Conservation (phyloP, 2,797 vertebrate genomes). For the Pseudochaenichthys georgianus region DNA sequence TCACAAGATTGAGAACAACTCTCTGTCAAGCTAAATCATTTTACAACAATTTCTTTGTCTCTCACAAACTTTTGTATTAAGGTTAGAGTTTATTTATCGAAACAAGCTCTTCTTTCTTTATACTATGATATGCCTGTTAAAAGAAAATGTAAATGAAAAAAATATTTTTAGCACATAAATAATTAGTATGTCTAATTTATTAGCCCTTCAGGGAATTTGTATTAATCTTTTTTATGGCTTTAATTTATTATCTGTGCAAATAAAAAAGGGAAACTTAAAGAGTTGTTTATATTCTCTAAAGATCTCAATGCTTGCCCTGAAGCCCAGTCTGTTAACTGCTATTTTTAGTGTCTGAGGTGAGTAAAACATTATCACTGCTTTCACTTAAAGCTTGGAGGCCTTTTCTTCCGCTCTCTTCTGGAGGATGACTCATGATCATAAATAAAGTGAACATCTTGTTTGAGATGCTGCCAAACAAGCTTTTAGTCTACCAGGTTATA, state of each 20-base stretch:
- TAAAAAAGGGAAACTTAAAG: background rate
- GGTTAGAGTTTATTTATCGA: background rate
- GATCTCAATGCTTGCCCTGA: no score
- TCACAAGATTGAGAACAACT: background rate
- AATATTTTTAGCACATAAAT: background rate
- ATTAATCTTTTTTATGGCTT: background rate
- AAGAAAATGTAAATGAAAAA: no score
- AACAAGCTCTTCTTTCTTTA: background rate
- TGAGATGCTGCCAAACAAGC: constrained; percentile 51
- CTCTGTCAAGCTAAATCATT: no score
- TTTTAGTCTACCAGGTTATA: constrained; percentile 30
- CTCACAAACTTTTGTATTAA: background rate
- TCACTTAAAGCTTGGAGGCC: no score
- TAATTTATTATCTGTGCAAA: background rate
- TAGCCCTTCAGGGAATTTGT: background rate
- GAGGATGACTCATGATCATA: constrained; percentile 35
- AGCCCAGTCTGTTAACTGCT: no score
- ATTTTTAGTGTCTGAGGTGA: no score
- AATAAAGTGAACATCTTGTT: constrained; percentile 29
- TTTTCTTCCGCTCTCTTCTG: background rate
- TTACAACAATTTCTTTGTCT: background rate
- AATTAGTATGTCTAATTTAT: no score
- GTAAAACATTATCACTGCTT: no score
- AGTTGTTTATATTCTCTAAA: background rate
- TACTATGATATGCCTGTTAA: background rate